Evolutionary conservation across 2,888 invertebrate species (phyloP).

Genomic region (Oscheius sp.): DNA sequence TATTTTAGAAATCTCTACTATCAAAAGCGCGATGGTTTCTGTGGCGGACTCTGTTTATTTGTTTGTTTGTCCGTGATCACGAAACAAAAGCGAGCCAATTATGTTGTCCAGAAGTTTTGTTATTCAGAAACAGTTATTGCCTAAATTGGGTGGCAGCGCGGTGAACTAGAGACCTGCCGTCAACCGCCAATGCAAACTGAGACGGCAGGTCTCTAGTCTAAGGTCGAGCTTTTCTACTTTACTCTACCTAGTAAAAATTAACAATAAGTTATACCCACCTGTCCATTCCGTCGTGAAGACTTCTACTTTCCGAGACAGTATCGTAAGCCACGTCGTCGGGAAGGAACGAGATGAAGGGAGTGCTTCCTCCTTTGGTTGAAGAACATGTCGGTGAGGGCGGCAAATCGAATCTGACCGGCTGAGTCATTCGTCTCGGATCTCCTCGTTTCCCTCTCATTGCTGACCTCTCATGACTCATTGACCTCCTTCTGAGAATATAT

Average conservation of each 20-base stretch:
- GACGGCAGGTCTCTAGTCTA: conserved; percentile 30
- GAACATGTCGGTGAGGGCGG: conserved; percentile 51
- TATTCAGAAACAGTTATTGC: too few relatives aligned
- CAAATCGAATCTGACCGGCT: conserved; percentile 69
- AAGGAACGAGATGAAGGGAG: conserved; percentile 60
- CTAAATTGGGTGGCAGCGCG: too few relatives aligned
- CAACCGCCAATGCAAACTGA: conserved; percentile 2
- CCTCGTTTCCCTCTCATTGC: conserved; percentile 61
- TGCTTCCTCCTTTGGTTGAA: conserved; percentile 50
- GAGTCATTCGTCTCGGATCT: conserved; percentile 74
- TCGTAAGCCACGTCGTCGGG: conserved; percentile 60
- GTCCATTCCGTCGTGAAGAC: conserved; percentile 65
- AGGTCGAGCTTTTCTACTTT: too few relatives aligned
- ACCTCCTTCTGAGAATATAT: conserved; percentile 63
- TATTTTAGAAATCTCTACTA: too few relatives aligned
- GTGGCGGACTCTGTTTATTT: too few relatives aligned
- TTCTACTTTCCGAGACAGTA: conserved; percentile 57
- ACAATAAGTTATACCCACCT: conserved; percentile 14
- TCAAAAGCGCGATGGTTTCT: too few relatives aligned
- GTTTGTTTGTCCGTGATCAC: too few relatives aligned
- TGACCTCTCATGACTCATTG: conserved; percentile 62
- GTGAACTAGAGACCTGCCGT: too few relatives aligned
- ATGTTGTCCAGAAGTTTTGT: too few relatives aligned
- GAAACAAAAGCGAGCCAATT: too few relatives aligned
- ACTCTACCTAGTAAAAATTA: conserved; percentile 40